These are phyloP conservation scores for Neopipo cinnamomea DNA, from an alignment of 2,113 vertebrate species.

Conservation along the genomic window DNA sequence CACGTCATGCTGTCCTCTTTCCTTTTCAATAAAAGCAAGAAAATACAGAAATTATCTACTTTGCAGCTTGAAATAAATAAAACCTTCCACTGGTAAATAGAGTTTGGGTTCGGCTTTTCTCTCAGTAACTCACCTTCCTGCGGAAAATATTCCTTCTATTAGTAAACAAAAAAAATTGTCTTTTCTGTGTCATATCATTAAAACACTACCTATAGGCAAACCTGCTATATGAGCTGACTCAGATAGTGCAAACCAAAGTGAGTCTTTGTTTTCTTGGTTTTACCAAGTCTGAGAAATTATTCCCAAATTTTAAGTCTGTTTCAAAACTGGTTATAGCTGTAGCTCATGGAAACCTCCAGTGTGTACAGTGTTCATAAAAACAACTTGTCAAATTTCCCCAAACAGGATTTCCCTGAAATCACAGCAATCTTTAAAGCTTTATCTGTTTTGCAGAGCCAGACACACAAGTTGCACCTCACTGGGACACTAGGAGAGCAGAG, in stretches of 20 bases:
- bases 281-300: not conserved
- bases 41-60: not conserved
- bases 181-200: not conserved
- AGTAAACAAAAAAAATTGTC: not conserved
- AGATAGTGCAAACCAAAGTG: not conserved
- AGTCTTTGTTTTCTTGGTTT: not conserved
- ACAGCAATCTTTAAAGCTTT: not conserved
- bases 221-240: not conserved
- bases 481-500: not conserved
- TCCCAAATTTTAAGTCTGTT: not conserved
- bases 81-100: not conserved
- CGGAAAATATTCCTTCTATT: not conserved
- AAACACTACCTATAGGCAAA: not conserved
- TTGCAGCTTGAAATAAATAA: not conserved
- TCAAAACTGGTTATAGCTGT: not conserved
- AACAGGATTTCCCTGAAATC: not conserved
- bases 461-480: rapidly evolving
- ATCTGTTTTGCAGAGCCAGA: not conserved
- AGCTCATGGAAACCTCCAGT: not conserved
- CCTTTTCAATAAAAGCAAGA: not conserved
- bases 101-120: not conserved
- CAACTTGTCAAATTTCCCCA: not conserved
- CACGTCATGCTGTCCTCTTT: not conserved
- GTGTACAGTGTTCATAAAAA: not conserved
- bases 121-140: not conserved